These are phyloP conservation scores for Elachura formosa DNA, from an alignment of 2,113 vertebrate species.

Conservation along the genomic window DNA sequence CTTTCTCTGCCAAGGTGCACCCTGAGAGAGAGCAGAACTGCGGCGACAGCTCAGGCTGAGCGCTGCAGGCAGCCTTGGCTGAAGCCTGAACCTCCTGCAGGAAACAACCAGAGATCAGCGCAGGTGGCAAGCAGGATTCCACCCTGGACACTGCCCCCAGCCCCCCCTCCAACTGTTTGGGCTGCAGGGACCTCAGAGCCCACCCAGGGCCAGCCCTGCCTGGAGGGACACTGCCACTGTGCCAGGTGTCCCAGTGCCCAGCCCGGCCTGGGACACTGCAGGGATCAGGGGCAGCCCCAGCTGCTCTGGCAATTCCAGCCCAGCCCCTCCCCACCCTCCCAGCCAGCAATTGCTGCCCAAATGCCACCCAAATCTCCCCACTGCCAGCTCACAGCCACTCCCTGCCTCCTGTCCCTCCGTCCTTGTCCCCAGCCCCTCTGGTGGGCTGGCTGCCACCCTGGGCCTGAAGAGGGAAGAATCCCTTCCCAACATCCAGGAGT, in stretches of 20 bases:
- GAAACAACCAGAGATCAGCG: neutral
- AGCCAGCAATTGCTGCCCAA: too few relatives aligned
- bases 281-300: neutral
- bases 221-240: neutral
- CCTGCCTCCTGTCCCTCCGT: too few relatives aligned
- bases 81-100: neutral
- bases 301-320: too few relatives aligned
- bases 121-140: neutral
- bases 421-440: too few relatives aligned
- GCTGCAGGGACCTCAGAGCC: neutral
- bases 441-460: too few relatives aligned
- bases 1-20: neutral
- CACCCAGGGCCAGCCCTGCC: accelerated
- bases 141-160: neutral
- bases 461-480: too few relatives aligned
- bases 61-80: neutral
- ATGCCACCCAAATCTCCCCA: too few relatives aligned
- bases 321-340: too few relatives aligned
- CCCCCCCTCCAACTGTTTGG: neutral
- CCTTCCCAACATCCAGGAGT: neutral
- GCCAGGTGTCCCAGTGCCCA: neutral
- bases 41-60: neutral
- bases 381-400: too few relatives aligned
- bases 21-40: neutral
- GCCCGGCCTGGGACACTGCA: neutral